Evolutionary conservation across 2,113 vertebrate genomes (phyloP).

Genomic region (Pangasianodon hypophthalmus): DNA sequence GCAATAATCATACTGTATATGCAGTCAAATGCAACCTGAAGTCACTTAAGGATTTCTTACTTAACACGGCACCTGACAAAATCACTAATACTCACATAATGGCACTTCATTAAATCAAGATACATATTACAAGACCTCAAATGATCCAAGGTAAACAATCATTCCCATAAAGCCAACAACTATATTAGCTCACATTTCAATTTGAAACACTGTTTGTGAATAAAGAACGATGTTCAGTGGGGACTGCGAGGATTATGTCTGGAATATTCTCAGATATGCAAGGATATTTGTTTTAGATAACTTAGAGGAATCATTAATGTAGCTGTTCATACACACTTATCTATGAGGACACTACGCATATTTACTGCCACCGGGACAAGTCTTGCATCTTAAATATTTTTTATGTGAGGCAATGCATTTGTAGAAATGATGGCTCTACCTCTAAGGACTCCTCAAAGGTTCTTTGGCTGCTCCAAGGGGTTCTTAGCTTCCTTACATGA

Average conservation of each 20-base stretch:
- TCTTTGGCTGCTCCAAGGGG: not conserved
- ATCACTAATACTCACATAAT: not conserved
- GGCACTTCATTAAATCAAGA: conserved; percentile 9
- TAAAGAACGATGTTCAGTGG: not conserved
- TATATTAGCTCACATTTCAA: not conserved
- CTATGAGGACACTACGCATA: not conserved
- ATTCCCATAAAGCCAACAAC: not conserved
- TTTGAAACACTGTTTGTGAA: not conserved
- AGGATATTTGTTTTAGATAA: not conserved
- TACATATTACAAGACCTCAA: not conserved
- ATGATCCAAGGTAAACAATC: not conserved
- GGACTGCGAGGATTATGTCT: not conserved
- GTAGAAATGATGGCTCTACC: not conserved
- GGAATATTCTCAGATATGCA: not conserved
- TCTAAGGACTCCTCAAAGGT: not conserved
- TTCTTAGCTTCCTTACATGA: not conserved
- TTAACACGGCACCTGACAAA: not conserved
- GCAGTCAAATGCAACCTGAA: not conserved
- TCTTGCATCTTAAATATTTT: conserved; percentile 7
- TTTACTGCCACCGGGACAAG: not conserved
- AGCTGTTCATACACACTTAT: conserved; percentile 26
- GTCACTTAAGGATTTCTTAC: not conserved
- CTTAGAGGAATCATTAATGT: not conserved
- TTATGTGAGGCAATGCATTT: not conserved
- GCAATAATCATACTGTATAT: not conserved